These are phyloP conservation scores for Amblyornis subalaris DNA, from an alignment of 2,113 vertebrate species.

Conservation along the genomic window DNA sequence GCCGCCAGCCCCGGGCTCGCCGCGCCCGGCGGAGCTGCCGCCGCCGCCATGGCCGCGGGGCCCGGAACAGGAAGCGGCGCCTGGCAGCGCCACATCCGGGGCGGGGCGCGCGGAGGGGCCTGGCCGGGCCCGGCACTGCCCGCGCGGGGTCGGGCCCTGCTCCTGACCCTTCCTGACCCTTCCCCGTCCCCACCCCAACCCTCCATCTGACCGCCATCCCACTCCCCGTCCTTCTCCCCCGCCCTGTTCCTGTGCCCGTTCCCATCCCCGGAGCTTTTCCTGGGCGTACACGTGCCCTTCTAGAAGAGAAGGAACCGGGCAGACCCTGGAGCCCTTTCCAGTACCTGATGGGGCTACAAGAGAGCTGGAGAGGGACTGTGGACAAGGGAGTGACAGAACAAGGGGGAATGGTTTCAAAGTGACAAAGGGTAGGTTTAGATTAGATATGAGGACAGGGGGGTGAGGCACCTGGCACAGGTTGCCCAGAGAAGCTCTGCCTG, in stretches of 20 bases:
- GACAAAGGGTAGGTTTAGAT: not conserved
- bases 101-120: not conserved
- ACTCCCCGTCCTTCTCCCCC: accelerated
- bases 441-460: not conserved
- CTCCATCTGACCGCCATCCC: not conserved
- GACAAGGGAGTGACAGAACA: too few species aligned
- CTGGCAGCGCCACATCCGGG: not conserved
- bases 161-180: not conserved
- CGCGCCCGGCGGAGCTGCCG: not conserved
- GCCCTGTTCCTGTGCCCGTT: too few species aligned
- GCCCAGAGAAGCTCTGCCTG: not conserved
- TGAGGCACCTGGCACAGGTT: not conserved
- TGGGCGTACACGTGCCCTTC: accelerated
- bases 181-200: not conserved
- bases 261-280: too few species aligned
- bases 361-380: not conserved
- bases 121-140: too few species aligned
- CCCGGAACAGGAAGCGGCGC: not conserved
- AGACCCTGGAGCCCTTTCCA: accelerated
- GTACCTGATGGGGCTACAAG: too few species aligned
- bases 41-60: not conserved
- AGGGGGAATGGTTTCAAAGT: too few species aligned
- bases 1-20: not conserved
- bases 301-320: not conserved
- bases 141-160: not conserved